A percentile compares a stretch with the other conserved stretches of the same genome.
Conservation (phyloP, 2,888 invertebrate genomes). For the Yponomeuta plumbellus region DNA sequence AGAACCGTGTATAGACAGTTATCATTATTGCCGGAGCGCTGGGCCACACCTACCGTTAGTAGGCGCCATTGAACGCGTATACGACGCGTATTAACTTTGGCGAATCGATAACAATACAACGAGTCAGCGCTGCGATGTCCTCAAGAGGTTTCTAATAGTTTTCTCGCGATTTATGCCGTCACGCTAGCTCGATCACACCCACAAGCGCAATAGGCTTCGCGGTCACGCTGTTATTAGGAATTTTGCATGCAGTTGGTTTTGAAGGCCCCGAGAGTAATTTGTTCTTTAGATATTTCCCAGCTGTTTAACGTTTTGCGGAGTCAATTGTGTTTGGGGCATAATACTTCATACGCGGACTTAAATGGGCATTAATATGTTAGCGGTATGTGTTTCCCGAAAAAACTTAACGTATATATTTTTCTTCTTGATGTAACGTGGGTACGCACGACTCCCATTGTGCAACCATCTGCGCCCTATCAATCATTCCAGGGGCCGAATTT, state of each 20-base stretch:
- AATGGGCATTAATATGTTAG: background rate
- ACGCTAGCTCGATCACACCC: slow-evolving; percentile 63
- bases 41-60: slow-evolving; percentile 60
- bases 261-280: slow-evolving; percentile 4
- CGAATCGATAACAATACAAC: slow-evolving; percentile 46
- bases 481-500: slow-evolving; percentile 39
- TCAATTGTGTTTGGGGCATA: background rate
- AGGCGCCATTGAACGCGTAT: slow-evolving; percentile 43
- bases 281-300: slow-evolving; percentile 9
- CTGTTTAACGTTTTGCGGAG: slow-evolving; percentile 3
- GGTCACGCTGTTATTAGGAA: slow-evolving; percentile 42
- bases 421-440: background rate
- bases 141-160: slow-evolving; percentile 58
- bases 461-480: slow-evolving; percentile 56
- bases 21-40: slow-evolving; percentile 44
- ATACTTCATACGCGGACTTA: background rate
- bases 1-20: slow-evolving; percentile 43
- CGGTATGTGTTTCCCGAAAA: no score
- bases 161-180: slow-evolving; percentile 50
- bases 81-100: slow-evolving; percentile 37
- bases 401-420: background rate
- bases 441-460: slow-evolving; percentile 50
- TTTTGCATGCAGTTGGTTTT: slow-evolving; percentile 24
- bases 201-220: slow-evolving; percentile 40
- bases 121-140: slow-evolving; percentile 40